Percentiles rank a stretch among this genome's conserved stretches.
Evolutionary conservation across 2,797 vertebrate genomes (phyloP).

Genomic region (Danionella dracula): DNA sequence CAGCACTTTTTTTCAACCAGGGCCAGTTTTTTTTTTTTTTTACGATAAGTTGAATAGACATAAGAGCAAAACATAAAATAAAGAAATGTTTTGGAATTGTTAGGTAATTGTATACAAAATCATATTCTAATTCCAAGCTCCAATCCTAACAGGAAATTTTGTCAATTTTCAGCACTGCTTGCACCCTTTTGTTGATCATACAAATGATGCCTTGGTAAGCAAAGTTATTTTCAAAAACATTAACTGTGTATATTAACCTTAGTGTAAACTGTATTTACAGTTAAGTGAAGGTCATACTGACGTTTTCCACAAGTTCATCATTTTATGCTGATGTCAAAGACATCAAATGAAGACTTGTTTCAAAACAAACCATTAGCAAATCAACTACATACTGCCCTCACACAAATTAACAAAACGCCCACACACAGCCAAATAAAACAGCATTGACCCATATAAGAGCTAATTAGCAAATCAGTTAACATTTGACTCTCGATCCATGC

Average conservation of each 20-base stretch:
- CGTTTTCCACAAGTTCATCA: background rate
- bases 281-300: background rate
- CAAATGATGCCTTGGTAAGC: background rate
- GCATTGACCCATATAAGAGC: constrained; percentile 54
- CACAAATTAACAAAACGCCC: background rate
- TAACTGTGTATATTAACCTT: background rate
- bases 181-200: background rate
- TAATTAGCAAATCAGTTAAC: constrained; percentile 52
- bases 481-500: constrained; percentile 32
- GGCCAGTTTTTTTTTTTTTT: no score
- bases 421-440: constrained; percentile 42
- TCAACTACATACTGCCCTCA: background rate
- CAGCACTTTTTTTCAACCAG: no score
- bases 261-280: no score
- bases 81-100: no score
- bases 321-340: background rate
- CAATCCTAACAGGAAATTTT: no score
- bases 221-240: background rate
- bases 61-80: no score
- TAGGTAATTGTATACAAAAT: no score
- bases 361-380: background rate
- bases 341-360: background rate
- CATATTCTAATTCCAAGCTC: no score
- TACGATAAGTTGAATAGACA: no score
- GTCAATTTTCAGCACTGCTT: background rate